A percentile compares a stretch with the other conserved stretches of the same genome.
phyloP scores from a whole-genome alignment of 2,888 invertebrate species.

The Caenorhabditis panamensis region DNA sequence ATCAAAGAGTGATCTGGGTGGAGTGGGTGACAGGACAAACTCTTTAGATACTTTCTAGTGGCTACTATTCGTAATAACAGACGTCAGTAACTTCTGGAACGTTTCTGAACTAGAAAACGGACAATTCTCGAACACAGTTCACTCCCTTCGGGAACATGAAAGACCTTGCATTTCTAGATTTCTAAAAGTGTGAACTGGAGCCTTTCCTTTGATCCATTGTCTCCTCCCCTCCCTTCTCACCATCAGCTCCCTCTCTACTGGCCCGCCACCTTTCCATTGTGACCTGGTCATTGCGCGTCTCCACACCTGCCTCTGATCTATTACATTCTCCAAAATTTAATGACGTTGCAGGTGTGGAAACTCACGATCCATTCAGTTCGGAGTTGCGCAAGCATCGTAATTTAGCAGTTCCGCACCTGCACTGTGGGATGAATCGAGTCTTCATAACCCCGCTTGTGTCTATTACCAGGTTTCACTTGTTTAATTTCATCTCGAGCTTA shows the following conservation, averaged over 20 bases:
- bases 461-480: too few relatives aligned
- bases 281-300: background rate
- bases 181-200: too few relatives aligned
- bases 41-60: background rate
- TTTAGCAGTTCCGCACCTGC: background rate
- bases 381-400: background rate
- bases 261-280: background rate
- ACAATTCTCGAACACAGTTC: too few relatives aligned
- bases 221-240: background rate
- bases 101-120: too few relatives aligned
- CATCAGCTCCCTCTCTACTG: background rate
- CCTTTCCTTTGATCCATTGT: background rate
- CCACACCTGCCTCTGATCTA: background rate
- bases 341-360: background rate
- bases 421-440: too few relatives aligned
- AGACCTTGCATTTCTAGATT: too few relatives aligned
- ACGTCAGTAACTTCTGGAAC: too few relatives aligned
- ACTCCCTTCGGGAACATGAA: too few relatives aligned
- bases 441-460: too few relatives aligned
- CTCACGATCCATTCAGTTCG: background rate
- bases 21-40: constrained; percentile 27
- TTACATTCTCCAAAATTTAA: background rate
- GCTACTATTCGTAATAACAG: too few relatives aligned
- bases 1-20: constrained; percentile 28
- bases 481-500: too few relatives aligned